phyloP scores from a whole-genome alignment of 2,888 invertebrate genomes.

The Drosophila meridiana region DNA sequence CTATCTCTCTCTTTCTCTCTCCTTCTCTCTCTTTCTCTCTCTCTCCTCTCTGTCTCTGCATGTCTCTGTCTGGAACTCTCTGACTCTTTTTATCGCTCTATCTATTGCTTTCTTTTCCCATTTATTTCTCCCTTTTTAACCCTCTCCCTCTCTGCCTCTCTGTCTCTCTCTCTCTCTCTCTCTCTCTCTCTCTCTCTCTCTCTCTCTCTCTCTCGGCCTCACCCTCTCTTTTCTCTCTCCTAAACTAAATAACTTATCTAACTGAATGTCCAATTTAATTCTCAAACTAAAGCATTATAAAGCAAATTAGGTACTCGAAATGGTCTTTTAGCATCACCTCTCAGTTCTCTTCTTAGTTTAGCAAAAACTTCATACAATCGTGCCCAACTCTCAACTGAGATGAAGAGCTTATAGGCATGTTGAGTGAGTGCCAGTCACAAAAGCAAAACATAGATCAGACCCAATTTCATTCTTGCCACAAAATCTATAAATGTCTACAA shows the following conservation, averaged over 20 bases:
- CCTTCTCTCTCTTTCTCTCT: neutral
- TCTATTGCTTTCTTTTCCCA: neutral
- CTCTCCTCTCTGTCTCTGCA: neutral
- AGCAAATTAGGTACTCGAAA: no score
- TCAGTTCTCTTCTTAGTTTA: no score
- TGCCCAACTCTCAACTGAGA: neutral
- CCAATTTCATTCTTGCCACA: neutral
- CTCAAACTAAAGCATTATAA: no score
- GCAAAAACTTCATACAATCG: neutral
- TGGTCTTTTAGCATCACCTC: no score
- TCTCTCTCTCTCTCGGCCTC: neutral
- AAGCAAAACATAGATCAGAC: neutral
- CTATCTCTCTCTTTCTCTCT: neutral
- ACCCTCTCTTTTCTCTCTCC: no score
- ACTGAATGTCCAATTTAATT: no score
- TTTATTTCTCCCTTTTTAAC: neutral
- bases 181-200: neutral
- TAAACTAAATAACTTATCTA: no score
- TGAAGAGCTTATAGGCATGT: neutral
- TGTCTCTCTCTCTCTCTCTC: neutral
- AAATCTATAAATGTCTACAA: slow-evolving; percentile 42
- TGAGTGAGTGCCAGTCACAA: neutral
- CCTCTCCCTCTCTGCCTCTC: neutral
- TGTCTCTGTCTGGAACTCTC: neutral
- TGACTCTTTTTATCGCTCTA: neutral